Evolutionary conservation across 2,797 vertebrate genomes (phyloP).

Genomic region (Aeoliscus strigatus): DNA sequence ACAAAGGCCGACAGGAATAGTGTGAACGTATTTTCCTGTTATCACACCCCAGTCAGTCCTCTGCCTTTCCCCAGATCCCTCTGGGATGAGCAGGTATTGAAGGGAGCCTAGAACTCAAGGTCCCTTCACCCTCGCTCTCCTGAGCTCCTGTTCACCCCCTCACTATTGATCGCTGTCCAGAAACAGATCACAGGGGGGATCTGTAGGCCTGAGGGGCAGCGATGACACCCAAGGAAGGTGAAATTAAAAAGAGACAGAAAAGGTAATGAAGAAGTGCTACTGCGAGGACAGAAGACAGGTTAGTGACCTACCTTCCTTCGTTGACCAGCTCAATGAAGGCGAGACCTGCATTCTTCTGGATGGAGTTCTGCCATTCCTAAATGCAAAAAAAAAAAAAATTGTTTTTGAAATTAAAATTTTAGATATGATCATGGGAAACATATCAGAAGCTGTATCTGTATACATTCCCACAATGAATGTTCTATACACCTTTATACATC

Average conservation of each 20-base stretch:
- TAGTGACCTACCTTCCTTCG: constrained; percentile 83
- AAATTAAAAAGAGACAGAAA: constrained; percentile 30
- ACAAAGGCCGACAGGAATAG: too few relatives aligned
- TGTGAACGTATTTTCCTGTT: too few relatives aligned
- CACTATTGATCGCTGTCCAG: constrained; percentile 58
- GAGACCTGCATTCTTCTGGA: constrained; percentile 93
- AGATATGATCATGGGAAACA: neutral
- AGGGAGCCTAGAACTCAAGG: constrained; percentile 62
- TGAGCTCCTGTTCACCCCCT: constrained; percentile 27
- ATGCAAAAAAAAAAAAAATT: constrained; percentile 20
- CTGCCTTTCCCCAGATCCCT: constrained; percentile 48
- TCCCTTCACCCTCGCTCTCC: constrained; percentile 40
- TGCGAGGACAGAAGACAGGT: constrained; percentile 3
- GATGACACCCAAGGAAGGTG: constrained; percentile 20
- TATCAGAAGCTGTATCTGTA: too few relatives aligned
- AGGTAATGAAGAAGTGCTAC: constrained; percentile 44
- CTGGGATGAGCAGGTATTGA: constrained; percentile 62
- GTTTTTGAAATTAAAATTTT: neutral
- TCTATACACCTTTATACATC: too few relatives aligned
- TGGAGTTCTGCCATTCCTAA: constrained; percentile 95
- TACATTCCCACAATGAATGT: too few relatives aligned
- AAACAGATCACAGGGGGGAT: constrained; percentile 29
- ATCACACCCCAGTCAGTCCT: constrained; percentile 46
- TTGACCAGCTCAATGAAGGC: constrained; percentile 94
- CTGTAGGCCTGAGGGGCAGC: constrained; percentile 5